These are phyloP conservation scores for Sitta europaea DNA, from an alignment of 2,113 vertebrate species.

Conservation along the genomic window DNA sequence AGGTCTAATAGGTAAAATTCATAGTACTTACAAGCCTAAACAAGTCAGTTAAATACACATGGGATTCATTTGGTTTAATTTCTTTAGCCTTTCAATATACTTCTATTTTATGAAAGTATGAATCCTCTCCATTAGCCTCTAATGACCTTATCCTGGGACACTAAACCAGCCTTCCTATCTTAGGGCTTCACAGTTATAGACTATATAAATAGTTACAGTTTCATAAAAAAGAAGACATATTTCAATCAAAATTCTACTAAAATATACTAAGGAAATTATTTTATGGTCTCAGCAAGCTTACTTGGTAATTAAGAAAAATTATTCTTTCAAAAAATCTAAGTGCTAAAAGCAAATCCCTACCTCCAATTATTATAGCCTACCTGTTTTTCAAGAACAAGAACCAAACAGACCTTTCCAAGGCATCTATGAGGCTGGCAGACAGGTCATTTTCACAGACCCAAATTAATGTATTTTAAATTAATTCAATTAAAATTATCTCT, in stretches of 20 bases:
- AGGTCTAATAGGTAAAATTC: background rate
- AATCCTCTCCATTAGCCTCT: background rate
- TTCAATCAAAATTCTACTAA: background rate
- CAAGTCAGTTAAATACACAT: background rate
- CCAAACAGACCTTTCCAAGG: background rate
- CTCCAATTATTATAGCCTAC: background rate
- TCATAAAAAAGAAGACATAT: background rate
- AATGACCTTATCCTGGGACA: background rate
- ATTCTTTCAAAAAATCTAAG: background rate
- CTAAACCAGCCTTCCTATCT: background rate
- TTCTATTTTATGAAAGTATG: conserved; percentile 25
- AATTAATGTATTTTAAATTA: background rate
- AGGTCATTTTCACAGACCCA: background rate
- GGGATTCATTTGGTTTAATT: conserved; percentile 18
- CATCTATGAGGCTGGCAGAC: background rate
- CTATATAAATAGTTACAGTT: no score
- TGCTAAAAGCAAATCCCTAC: background rate
- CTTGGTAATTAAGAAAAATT: background rate
- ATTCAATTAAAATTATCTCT: background rate
- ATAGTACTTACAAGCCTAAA: conserved; percentile 2
- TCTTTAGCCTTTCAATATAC: conserved; percentile 8
- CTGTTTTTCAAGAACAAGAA: background rate
- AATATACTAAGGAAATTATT: background rate
- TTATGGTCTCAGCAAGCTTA: background rate
- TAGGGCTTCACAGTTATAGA: background rate